Conservation (phyloP, 1,140 invertebrate species). For the Diabrotica virgifera region DNA sequence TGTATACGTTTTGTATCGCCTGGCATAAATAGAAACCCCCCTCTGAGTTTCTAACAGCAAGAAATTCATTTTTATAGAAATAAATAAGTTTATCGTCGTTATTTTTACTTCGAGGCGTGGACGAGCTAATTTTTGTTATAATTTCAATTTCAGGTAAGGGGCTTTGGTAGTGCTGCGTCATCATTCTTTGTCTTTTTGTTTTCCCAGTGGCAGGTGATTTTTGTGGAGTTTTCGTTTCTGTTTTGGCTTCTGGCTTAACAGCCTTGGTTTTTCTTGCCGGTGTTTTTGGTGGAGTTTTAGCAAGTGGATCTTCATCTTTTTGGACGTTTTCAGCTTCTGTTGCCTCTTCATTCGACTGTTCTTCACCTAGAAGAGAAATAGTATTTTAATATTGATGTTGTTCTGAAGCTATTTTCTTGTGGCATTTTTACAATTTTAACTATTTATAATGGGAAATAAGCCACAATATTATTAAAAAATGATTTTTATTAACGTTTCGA, state of each 20-base stretch:
- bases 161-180: conserved; percentile 72
- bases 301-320: neutral
- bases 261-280: conserved; percentile 48
- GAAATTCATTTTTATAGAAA: conserved; percentile 83
- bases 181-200: conserved; percentile 38
- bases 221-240: conserved; percentile 37
- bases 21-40: conserved; percentile 89
- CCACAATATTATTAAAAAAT: no score
- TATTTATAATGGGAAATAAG: no score
- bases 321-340: neutral
- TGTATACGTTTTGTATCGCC: conserved; percentile 87
- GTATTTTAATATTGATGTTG: no score
- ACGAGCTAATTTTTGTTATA: conserved; percentile 65
- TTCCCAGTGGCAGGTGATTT: conserved; percentile 32
- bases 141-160: conserved; percentile 73
- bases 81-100: conserved; percentile 80
- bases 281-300: conserved; percentile 47
- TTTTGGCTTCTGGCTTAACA: conserved; percentile 40
- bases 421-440: no score
- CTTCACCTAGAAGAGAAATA: neutral
- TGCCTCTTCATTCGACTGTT: neutral
- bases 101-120: conserved; percentile 60
- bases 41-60: conserved; percentile 85
- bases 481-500: no score
- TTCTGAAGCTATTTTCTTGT: no score